Percentiles rank a stretch among this genome's conserved stretches.
Evolutionary conservation across 2,113 vertebrate genomes (phyloP).

Genomic region (Maccullochella peelii): DNA sequence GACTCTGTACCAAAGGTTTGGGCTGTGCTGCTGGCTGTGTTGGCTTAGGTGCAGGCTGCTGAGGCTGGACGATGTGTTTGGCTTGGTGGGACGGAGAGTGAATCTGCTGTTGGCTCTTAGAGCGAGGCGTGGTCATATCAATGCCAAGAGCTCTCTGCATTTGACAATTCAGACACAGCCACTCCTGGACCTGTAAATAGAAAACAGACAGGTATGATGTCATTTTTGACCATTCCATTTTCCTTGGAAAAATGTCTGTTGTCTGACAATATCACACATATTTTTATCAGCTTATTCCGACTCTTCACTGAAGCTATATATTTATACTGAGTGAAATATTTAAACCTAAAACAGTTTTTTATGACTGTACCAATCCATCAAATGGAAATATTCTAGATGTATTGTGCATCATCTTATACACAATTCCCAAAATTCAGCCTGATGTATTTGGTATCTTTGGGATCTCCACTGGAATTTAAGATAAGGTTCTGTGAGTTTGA

Average conservation of each 20-base stretch:
- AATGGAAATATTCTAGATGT: not conserved
- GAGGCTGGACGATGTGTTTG: conserved; percentile 81
- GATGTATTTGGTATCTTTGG: not conserved
- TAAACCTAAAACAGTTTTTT: not conserved
- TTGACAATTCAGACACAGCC: conserved; percentile 99
- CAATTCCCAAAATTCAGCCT: not conserved
- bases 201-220: conserved; percentile 27
- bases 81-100: conserved; percentile 89
- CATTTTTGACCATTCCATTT: conserved; percentile 7
- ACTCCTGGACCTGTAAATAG: conserved; percentile 93
- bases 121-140: conserved; percentile 97
- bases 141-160: conserved; percentile 98
- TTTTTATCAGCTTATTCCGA: not conserved
- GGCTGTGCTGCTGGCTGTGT: conserved; percentile 61
- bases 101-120: conserved; percentile 97
- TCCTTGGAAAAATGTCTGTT: not conserved
- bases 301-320: not conserved
- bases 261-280: not conserved
- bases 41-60: conserved; percentile 74
- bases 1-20: conserved; percentile 74
- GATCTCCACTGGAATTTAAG: not conserved
- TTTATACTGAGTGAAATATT: not conserved
- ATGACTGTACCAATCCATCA: not conserved
- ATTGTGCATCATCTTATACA: not conserved
- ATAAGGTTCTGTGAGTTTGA: not conserved